These are phyloP conservation scores for Spilogale gracilis DNA, from an alignment of 2,113 vertebrate genomes.

Conservation along the genomic window DNA sequence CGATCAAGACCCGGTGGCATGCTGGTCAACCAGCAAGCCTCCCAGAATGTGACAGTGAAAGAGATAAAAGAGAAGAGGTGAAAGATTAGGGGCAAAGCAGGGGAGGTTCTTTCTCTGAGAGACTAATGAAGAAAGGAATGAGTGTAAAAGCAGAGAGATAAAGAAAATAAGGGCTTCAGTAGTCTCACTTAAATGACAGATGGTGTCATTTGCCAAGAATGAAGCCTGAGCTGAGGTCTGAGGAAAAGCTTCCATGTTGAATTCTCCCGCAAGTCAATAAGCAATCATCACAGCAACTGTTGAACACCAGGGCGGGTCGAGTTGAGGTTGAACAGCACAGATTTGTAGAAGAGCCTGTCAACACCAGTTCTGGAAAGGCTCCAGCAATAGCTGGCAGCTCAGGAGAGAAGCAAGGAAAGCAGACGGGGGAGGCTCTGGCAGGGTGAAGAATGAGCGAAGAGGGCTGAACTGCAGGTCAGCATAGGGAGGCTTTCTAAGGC, in stretches of 20 bases:
- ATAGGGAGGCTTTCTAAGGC: background rate
- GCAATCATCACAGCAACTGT: conserved; percentile 66
- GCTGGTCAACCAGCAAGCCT: background rate
- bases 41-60: background rate
- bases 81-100: background rate
- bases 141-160: background rate
- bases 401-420: background rate
- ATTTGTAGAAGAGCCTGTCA: conserved; percentile 70
- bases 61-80: background rate
- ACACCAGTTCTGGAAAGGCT: background rate
- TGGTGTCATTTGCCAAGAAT: conserved; percentile 44
- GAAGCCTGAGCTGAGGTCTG: background rate
- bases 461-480: background rate
- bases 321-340: conserved; percentile 53
- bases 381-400: conserved; percentile 31
- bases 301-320: conserved; percentile 52
- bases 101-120: background rate
- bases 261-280: conserved; percentile 57
- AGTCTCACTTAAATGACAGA: background rate
- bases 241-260: conserved; percentile 53
- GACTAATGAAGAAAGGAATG: background rate
- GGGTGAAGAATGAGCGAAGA: background rate
- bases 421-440: background rate
- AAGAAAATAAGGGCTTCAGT: background rate
- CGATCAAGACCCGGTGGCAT: accelerated